phyloP scores from a whole-genome alignment of 2,113 vertebrate species.

The Neotoma lepida region DNA sequence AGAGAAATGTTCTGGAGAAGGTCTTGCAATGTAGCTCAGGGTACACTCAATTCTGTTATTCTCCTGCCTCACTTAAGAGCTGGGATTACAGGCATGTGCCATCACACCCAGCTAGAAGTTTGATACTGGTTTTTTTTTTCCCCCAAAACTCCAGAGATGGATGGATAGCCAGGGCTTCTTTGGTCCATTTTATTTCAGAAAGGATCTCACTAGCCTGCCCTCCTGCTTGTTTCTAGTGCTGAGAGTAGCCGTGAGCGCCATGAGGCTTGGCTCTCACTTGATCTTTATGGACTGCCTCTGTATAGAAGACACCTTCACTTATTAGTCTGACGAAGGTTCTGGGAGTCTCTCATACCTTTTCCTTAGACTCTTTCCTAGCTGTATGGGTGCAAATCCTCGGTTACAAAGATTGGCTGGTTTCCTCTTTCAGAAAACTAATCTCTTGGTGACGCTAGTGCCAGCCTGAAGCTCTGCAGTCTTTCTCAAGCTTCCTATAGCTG shows the following conservation, averaged over 20 bases:
- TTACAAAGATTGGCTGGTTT: not conserved
- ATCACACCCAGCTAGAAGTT: not conserved
- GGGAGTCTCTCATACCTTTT: not conserved
- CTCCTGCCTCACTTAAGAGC: not conserved
- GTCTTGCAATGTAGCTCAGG: not conserved
- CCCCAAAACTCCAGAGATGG: not conserved
- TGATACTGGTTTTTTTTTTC: not conserved
- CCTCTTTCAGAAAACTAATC: not conserved
- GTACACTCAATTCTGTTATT: not conserved
- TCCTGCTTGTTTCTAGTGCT: not conserved
- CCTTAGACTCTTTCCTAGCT: not conserved
- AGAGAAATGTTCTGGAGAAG: too few species aligned
- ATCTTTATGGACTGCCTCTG: not conserved
- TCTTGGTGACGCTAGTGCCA: not conserved
- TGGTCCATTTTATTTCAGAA: not conserved
- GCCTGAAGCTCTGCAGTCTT: not conserved
- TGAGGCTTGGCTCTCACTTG: not conserved
- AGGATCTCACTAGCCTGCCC: not conserved
- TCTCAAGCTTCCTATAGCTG: not conserved
- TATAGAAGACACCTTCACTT: not conserved
- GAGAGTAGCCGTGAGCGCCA: not conserved
- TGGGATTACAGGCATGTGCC: not conserved
- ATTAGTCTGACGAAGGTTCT: not conserved
- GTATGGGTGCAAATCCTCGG: not conserved
- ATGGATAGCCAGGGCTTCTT: not conserved